These are phyloP conservation scores for Scleropages formosus DNA, from an alignment of 2,797 vertebrate genomes.

Conservation along the genomic window DNA sequence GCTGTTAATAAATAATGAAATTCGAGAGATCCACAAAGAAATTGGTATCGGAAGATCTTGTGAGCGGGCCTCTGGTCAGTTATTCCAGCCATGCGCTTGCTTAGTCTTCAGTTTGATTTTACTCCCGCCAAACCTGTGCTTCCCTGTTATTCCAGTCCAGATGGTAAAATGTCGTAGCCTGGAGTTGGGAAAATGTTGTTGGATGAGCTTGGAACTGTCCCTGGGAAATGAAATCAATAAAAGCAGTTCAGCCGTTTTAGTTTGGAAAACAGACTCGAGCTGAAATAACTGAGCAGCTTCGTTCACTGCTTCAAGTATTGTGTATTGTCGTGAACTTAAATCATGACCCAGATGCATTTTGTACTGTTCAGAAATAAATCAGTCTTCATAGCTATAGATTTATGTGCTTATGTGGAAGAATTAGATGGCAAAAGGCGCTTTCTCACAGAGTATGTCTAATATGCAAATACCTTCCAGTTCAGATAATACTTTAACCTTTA, in stretches of 20 bases:
- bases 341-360: constrained; percentile 3
- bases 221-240: background rate
- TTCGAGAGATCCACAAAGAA: background rate
- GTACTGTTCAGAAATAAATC: background rate
- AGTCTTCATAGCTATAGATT: constrained; percentile 10
- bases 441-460: background rate
- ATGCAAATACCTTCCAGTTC: background rate
- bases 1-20: background rate
- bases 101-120: background rate
- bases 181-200: background rate
- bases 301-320: background rate
- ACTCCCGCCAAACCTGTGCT: background rate
- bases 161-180: background rate
- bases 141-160: background rate
- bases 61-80: background rate
- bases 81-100: too few species aligned
- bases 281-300: constrained; percentile 14
- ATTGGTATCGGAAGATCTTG: background rate
- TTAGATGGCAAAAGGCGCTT: background rate
- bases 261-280: background rate
- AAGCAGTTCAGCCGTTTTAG: background rate
- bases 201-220: background rate
- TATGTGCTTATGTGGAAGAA: background rate
- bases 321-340: background rate
- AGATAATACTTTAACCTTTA: background rate